Evolutionary conservation across 2,113 vertebrate genomes (phyloP), one percentile per base, ranked within the genome.

Genomic region (Syrrhaptes paradoxus): DNA sequence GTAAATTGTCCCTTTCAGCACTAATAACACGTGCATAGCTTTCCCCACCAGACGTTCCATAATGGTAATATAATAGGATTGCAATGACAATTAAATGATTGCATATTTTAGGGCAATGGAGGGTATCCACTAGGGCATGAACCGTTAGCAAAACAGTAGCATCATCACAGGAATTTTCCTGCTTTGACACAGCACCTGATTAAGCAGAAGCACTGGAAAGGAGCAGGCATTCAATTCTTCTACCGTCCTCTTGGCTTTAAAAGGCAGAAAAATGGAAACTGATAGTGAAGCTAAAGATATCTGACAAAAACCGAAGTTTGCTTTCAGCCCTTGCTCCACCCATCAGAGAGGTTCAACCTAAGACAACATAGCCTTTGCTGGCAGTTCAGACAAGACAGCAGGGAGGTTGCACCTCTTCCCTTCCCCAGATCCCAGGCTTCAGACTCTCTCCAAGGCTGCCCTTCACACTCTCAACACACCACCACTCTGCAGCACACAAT

Each of bases 1-100:
- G 94, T 96, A 97, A 98, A 97, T 96, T 95, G 96, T 97, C 94
- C 97, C 95, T 98, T 98, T 98, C 97, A 95, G 96, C 93, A 93
- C 92, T 97, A 97, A 96, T 97, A 97, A 95, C 90, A 96, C 67
- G 95, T 97, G 97, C 97, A 91, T 76, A 74, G 96, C 94, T 96
- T 97, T 98, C 95, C 97, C 95, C 96, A 95, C 84, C 93, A 97
- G 95, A 96, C 96, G 9, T 66, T 90, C 89, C 79, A 81, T 96
- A 98, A 98, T 98, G 95, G 90, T 96, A 94, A 96, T 97, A 97
- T 96, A 98, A 98, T 97, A 97, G 96, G 97, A 98, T 97, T 97
- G 97, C 97, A 97, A 92, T 97, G 97, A 95, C 97, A 98, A 98
- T 98, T 98, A 98, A 97, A 97, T 76, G 92, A 97, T 98, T 97